Percentiles rank a stretch among this genome's conserved stretches.
Conservation (phyloP, 2,888 invertebrate genomes). For the Achlya flavicornis region DNA sequence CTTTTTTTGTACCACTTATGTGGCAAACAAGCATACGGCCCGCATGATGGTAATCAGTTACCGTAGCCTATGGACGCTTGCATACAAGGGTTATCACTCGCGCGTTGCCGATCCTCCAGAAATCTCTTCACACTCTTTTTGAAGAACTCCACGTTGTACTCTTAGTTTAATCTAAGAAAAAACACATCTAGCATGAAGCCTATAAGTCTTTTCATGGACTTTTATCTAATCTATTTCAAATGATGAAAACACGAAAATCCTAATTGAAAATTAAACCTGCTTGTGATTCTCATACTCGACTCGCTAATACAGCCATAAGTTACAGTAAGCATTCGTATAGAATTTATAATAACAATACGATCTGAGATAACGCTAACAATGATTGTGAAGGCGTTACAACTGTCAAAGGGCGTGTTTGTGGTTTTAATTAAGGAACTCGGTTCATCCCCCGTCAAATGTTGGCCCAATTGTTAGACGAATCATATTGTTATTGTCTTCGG, state of each 20-base stretch:
- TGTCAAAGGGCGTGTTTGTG: conserved; percentile 64
- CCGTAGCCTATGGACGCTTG: too few relatives aligned
- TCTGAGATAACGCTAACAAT: conserved; percentile 59
- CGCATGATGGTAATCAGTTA: too few relatives aligned
- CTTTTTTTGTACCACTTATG: too few relatives aligned
- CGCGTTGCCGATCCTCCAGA: too few relatives aligned
- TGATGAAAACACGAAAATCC: not conserved
- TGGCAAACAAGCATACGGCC: too few relatives aligned
- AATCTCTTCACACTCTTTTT: too few relatives aligned
- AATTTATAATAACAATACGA: conserved; percentile 41
- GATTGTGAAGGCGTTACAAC: conserved; percentile 63
- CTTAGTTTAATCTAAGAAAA: too few relatives aligned
- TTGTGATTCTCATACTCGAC: not conserved
- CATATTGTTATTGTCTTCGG: conserved; percentile 22
- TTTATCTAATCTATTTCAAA: too few relatives aligned
- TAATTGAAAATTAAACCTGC: not conserved
- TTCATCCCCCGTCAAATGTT: conserved; percentile 49
- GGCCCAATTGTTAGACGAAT: conserved; percentile 34
- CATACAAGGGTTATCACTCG: too few relatives aligned
- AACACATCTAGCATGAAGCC: too few relatives aligned
- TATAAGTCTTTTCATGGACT: too few relatives aligned
- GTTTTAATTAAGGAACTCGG: conserved; percentile 67
- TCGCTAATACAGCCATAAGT: not conserved
- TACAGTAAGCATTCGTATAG: conserved; percentile 8
- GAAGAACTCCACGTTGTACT: too few relatives aligned